Evolutionary conservation across 2,113 vertebrate genomes (phyloP).

Genomic region (Ammospiza caudacuta): DNA sequence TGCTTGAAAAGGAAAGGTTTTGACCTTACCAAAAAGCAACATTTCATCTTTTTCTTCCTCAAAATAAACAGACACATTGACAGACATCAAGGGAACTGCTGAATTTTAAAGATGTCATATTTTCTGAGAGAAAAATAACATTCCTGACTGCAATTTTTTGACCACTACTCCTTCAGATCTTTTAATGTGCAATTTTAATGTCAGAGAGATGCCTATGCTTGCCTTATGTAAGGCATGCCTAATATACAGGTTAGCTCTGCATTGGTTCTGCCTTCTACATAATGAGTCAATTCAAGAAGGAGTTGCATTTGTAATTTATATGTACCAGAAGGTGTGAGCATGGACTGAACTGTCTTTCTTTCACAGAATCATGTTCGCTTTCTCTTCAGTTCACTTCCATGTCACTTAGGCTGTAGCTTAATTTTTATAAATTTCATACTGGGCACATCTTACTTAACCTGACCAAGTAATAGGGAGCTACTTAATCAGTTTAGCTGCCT

Average conservation of each 20-base stretch:
- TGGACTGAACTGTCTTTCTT: not conserved
- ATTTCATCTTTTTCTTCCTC: conserved; percentile 7
- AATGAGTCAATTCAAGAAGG: conserved; percentile 26
- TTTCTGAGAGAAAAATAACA: not conserved
- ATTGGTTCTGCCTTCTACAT: conserved; percentile 24
- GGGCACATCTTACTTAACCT: not conserved
- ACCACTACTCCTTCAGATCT: not conserved
- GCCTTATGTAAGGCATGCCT: not conserved
- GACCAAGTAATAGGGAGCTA: not conserved
- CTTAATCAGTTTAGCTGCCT: not conserved
- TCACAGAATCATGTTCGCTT: not conserved
- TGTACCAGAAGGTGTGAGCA: not conserved
- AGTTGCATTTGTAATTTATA: not conserved
- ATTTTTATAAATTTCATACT: not conserved
- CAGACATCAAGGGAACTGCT: conserved; percentile 13
- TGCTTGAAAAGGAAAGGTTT: conserved; percentile 13
- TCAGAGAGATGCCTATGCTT: not conserved
- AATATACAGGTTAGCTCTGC: not conserved
- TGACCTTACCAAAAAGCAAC: not conserved
- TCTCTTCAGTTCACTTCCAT: not conserved
- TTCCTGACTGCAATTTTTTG: conserved; percentile 6
- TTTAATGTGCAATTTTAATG: not conserved
- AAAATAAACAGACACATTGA: conserved; percentile 33
- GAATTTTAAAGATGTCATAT: conserved; percentile 36
- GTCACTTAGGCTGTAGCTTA: not conserved